Conservation (phyloP, 2,797 vertebrate genomes). For the Alectoris magna region DNA sequence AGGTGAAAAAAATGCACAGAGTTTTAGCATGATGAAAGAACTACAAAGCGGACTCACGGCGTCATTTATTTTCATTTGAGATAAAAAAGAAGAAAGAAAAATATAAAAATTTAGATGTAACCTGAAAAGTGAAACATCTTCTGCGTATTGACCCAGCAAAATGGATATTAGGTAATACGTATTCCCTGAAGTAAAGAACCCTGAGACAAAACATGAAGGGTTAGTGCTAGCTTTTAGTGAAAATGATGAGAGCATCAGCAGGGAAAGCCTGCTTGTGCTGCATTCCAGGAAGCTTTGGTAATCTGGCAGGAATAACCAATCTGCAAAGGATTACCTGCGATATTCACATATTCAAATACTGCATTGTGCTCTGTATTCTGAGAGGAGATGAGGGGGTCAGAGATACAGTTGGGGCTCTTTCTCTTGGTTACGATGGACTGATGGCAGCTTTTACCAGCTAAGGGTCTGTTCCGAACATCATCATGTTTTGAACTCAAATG, state of each 20-base stretch:
- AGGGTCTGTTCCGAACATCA: not conserved
- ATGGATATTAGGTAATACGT: not conserved
- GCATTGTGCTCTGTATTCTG: not conserved
- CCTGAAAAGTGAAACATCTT: slow-evolving; percentile 47
- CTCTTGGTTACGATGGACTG: not conserved
- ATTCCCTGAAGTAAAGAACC: not conserved
- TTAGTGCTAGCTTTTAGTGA: not conserved
- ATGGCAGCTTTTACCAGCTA: not conserved
- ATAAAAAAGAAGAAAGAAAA: slow-evolving; percentile 79
- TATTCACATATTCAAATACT: not conserved
- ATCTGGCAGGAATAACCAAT: not conserved
- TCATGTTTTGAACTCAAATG: not conserved
- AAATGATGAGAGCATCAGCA: not conserved
- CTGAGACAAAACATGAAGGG: not conserved
- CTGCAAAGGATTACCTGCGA: not conserved
- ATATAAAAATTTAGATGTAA: not conserved
- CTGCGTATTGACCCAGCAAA: not conserved
- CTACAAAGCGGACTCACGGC: slow-evolving; percentile 60
- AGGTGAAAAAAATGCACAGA: slow-evolving; percentile 47
- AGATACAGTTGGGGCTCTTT: not conserved
- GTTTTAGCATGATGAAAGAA: slow-evolving; percentile 67
- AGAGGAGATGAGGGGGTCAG: not conserved
- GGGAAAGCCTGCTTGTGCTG: not conserved
- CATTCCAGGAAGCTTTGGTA: not conserved
- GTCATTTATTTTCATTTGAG: slow-evolving; percentile 80